A percentile compares a stretch with the other conserved stretches of the same genome.
Conservation (phyloP, 2,888 invertebrate genomes). For the Eupelmus urozonus region DNA sequence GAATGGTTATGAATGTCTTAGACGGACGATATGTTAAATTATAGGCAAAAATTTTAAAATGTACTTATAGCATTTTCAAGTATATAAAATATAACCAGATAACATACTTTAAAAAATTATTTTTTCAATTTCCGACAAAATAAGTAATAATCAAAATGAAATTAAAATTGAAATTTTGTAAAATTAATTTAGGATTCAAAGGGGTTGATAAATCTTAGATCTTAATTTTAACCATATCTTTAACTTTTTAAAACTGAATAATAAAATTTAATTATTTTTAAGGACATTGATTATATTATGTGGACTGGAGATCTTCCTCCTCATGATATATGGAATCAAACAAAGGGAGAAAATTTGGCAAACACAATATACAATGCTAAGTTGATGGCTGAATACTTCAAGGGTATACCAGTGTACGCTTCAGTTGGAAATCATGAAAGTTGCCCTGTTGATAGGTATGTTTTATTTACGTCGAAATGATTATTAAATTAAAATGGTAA, state of each 20-base stretch:
- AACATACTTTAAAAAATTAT: no score
- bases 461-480: not conserved
- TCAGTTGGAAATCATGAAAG: constrained; percentile 58
- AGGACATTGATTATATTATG: constrained; percentile 55
- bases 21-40: no score
- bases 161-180: no score
- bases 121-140: no score
- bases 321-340: constrained; percentile 59
- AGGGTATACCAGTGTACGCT: constrained; percentile 51
- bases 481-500: not conserved
- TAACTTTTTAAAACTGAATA: not conserved
- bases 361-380: constrained; percentile 14
- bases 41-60: no score
- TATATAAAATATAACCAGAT: no score
- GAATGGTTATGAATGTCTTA: no score
- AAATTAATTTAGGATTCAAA: no score
- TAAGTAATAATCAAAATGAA: no score
- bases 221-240: no score
- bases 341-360: constrained; percentile 46
- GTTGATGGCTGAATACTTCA: constrained; percentile 48
- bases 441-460: constrained; percentile 56
- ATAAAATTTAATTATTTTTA: not conserved
- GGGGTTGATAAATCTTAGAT: no score
- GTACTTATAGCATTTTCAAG: no score
- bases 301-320: constrained; percentile 60